Percentiles rank a stretch among this genome's conserved stretches.
phyloP scores from a whole-genome alignment of 1,140 invertebrate species.

The Caenorhabditis latens region DNA sequence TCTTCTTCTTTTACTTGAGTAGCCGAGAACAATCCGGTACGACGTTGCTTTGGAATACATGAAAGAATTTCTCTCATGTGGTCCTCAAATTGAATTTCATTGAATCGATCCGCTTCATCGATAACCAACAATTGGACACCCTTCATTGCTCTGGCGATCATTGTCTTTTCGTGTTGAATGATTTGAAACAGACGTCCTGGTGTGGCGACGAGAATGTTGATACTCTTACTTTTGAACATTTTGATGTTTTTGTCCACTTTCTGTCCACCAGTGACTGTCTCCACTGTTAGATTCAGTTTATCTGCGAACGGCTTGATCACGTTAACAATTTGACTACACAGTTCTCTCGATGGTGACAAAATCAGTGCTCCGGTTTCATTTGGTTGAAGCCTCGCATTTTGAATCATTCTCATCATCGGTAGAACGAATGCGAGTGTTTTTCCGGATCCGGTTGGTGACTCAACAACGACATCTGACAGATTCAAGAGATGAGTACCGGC shows the following conservation, averaged over 20 bases:
- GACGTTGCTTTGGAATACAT: slow-evolving; percentile 90
- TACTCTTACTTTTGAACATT: slow-evolving; percentile 61
- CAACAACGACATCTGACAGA: slow-evolving; percentile 75
- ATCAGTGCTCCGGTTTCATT: slow-evolving; percentile 67
- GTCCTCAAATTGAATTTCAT: slow-evolving; percentile 91
- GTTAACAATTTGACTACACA: slow-evolving; percentile 65
- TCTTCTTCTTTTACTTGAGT: slow-evolving; percentile 96
- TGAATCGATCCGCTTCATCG: slow-evolving; percentile 94
- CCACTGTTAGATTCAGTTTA: slow-evolving; percentile 45
- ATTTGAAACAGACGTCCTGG: slow-evolving; percentile 73
- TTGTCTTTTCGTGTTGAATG: slow-evolving; percentile 62
- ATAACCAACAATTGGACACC: slow-evolving; percentile 89
- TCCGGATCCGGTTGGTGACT: slow-evolving; percentile 76
- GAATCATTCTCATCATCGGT: slow-evolving; percentile 73
- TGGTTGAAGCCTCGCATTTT: slow-evolving; percentile 52
- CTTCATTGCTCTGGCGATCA: slow-evolving; percentile 69
- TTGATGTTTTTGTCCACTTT: slow-evolving; percentile 67
- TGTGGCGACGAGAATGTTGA: slow-evolving; percentile 73
- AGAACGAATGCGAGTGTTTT: slow-evolving; percentile 76
- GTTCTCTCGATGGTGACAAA: slow-evolving; percentile 67
- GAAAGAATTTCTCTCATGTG: slow-evolving; percentile 90
- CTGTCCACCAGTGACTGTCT: slow-evolving; percentile 61
- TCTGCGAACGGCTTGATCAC: slow-evolving; percentile 64
- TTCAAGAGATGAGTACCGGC: slow-evolving; percentile 55
- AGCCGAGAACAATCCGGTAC: slow-evolving; percentile 97